These are phyloP conservation scores for Peribatodes rhomboidaria DNA, from an alignment of 2,888 invertebrate genomes.

Conservation along the genomic window DNA sequence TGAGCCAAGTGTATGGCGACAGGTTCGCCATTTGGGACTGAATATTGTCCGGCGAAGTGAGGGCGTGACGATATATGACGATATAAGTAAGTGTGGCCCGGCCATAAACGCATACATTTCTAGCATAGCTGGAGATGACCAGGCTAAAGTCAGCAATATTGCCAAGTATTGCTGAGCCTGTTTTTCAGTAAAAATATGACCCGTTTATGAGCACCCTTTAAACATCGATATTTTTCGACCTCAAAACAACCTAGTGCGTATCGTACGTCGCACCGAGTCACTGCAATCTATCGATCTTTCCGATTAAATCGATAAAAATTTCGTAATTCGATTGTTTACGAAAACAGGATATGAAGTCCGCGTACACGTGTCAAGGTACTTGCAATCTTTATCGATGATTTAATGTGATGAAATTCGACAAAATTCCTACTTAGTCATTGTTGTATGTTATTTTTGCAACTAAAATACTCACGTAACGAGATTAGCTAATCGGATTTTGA, in stretches of 20 bases:
- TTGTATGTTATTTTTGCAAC: not conserved
- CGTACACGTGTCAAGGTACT: slow-evolving; percentile 5
- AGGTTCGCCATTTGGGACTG: too few species aligned
- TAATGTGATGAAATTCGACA: slow-evolving; percentile 28
- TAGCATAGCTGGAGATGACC: too few species aligned
- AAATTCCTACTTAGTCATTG: not conserved
- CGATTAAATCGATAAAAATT: slow-evolving; percentile 17
- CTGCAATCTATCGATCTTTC: slow-evolving; percentile 16
- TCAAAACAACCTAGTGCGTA: slow-evolving; percentile 29
- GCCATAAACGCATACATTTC: too few species aligned
- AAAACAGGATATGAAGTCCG: slow-evolving; percentile 24
- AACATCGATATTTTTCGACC: slow-evolving; percentile 26
- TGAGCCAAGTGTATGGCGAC: too few species aligned
- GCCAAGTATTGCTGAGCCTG: too few species aligned
- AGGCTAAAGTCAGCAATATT: too few species aligned
- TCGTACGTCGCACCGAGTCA: slow-evolving; percentile 27
- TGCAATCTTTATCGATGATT: slow-evolving; percentile 22
- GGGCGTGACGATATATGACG: too few species aligned
- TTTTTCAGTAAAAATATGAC: too few species aligned
- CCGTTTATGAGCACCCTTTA: too few species aligned
- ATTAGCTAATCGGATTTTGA: slow-evolving; percentile 2
- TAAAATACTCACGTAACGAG: slow-evolving; percentile 3
- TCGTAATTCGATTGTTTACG: slow-evolving; percentile 29
- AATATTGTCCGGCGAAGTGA: too few species aligned
- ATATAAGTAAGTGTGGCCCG: too few species aligned